Evolutionary conservation across 2,797 vertebrate genomes (phyloP), one percentile per base, ranked within the genome.

Genomic region (Pangasius macronema): DNA sequence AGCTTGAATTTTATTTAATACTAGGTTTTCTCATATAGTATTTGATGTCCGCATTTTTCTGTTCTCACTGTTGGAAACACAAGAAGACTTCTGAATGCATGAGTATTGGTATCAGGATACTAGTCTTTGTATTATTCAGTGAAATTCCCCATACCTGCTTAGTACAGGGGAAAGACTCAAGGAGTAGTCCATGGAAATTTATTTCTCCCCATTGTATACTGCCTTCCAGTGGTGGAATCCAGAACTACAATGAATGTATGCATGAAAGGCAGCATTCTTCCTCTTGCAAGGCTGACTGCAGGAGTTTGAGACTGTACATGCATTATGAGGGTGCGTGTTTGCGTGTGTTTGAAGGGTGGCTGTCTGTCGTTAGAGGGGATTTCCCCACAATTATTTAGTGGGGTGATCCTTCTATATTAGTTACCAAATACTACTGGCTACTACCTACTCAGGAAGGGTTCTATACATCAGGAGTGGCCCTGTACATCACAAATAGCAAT

Each of bases 151-250:
- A 10, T 79, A 53, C 27, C 20, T 61, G 42, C 24, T 42, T 42
- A 42, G 16, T 36, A 33, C 51, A 57, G n/a, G 30, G 49, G n/a
- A 20, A 77, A 55, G 11, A 14, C 24, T 82, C 13, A 0, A 75
- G 73, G 11, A 33, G 16, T 20, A 11, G 14, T 55, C 2, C 20
- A 39, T 70, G 4, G 33, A 82, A 27, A 27, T 73, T 22, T 61
- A n/a, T 55, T 68, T n/a, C 61, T 82, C 33, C 9, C 22, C 27
- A 55, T 18, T 55, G 68, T 67, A 59, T 82, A 84, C 82, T 88
- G 88, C 84, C 91, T 49, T 89, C 70, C 11, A 82, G 93, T 93
- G 92, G 92, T 33, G 3, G 36, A 13, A 68, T 57, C 33, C 24
- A 53, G 73, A 88, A 89, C 42, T 84, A 61, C 89, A 87, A 30